phyloP scores from a whole-genome alignment of 2,888 invertebrate species.

The Melanchra persicariae region DNA sequence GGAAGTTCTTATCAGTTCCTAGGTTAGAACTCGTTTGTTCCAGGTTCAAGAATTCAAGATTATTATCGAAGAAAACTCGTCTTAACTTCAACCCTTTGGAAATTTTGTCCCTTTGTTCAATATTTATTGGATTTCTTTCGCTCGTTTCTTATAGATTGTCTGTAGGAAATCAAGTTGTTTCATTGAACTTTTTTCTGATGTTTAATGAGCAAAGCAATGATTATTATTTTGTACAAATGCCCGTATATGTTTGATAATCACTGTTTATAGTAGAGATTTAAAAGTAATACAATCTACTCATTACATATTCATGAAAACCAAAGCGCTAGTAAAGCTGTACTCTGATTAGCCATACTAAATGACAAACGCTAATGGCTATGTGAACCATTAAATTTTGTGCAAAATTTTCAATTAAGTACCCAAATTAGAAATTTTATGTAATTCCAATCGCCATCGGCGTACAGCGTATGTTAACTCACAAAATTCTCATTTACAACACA shows the following conservation, averaged over 20 bases:
- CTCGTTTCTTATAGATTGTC: constrained; percentile 34
- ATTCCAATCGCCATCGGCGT: constrained; percentile 36
- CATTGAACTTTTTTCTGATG: not conserved
- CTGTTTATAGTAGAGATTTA: not conserved
- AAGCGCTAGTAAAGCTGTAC: constrained; percentile 7
- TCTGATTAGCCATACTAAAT: constrained; percentile 39
- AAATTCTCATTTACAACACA: constrained; percentile 42
- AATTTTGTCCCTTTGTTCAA: constrained; percentile 60
- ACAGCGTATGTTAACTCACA: constrained; percentile 33
- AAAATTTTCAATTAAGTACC: constrained; percentile 43
- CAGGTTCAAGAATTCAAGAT: constrained; percentile 67
- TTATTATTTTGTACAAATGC: not conserved
- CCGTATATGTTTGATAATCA: not conserved
- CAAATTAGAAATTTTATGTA: constrained; percentile 41
- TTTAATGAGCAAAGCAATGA: not conserved
- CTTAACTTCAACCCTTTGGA: constrained; percentile 61
- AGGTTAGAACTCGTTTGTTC: constrained; percentile 70
- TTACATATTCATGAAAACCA: constrained; percentile 32
- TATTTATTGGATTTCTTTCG: constrained; percentile 56
- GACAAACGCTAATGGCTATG: constrained; percentile 30
- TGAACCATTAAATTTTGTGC: constrained; percentile 18
- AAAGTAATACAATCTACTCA: constrained; percentile 2
- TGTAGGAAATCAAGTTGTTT: constrained; percentile 13
- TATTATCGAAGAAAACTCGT: constrained; percentile 64
- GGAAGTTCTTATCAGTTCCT: constrained; percentile 74